Conservation (phyloP, 2,113 vertebrate genomes). For the Corythornis vintsioides region DNA sequence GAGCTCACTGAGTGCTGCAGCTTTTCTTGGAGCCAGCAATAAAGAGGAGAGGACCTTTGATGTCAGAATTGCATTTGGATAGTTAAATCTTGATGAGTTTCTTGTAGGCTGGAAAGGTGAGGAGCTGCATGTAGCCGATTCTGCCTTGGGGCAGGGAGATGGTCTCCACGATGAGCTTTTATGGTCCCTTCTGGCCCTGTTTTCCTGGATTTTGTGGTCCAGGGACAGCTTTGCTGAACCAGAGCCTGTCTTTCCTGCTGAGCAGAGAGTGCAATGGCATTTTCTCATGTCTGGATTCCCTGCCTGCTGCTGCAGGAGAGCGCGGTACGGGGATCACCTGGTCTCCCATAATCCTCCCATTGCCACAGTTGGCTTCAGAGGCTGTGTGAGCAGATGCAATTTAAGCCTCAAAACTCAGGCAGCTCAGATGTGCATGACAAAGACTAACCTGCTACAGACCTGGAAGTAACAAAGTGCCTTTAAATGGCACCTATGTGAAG, state of each 20-base stretch:
- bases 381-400: not conserved
- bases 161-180: not conserved
- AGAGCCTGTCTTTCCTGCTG: not conserved
- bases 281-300: not conserved
- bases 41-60: conserved; percentile 7
- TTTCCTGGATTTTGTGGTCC: not conserved
- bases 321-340: not conserved
- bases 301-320: not conserved
- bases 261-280: not conserved
- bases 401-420: not conserved
- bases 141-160: not conserved
- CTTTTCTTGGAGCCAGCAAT: not conserved
- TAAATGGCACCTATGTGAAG: conserved; percentile 15
- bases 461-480: conserved; percentile 56
- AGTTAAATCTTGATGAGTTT: not conserved
- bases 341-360: not conserved
- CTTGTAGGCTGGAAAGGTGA: not conserved
- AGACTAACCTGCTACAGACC: conserved; percentile 13
- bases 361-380: not conserved
- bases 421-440: conserved; percentile 37
- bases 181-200: not conserved
- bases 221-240: not conserved
- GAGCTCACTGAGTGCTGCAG: not conserved
- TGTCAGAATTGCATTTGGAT: not conserved
- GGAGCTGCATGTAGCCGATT: not conserved